Base-by-base conservation (phyloP, 2,888 invertebrate genomes). In the Drosophila ezoana region DNA sequence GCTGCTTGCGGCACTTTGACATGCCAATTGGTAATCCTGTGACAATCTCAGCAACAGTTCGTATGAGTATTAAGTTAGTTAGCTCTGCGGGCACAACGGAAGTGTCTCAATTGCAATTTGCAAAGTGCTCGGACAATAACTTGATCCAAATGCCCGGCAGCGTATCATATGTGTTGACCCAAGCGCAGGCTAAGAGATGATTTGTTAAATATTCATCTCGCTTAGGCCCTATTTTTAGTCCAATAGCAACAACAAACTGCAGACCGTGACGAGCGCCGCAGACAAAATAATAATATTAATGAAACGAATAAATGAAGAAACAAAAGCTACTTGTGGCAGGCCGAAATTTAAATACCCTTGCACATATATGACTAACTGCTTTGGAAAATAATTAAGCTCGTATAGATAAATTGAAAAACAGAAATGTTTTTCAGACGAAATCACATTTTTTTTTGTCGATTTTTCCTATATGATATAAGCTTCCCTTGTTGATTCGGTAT, bases 11-110 rank as follows among this genome's bases (percentile, higher is more conserved):
- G 33, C 49, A 32, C n/a, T 51, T 44, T 45, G 57, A 59, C 70
- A 73, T 76, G 84, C 44, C 67, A 83, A 70, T 69, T 66, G 63
- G 10, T 6, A 53, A 41, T 52, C 37, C 40, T n/a, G 40, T 18
- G 41, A 35, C 47, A 53, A 57, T 13, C 38, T 13, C 38, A 72
- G 20, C 18, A 11, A 44, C 41, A 20, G n/a, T 35, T 37, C 32
- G 18, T 45, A 53, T 38, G 38, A 37, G 56, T 57, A 52, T 32
- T 52, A 37, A 23, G 35, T 43, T 56, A 11, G 57, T 3, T 9
- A 18, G 16, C 18, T 11, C 23, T 40, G 18, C n/a, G 11, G 16
- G 18, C 48, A 10, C 16, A 35, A 14, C 14, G 57, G 48, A 45
- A 54, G 58, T 38, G 64, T 47, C 33, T 63, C 53, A 44, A 72